A percentile compares a stretch with the other conserved stretches of the same genome.
Evolutionary conservation across 2,888 invertebrate genomes (phyloP).

Genomic region (Cheiracanthium punctorium): DNA sequence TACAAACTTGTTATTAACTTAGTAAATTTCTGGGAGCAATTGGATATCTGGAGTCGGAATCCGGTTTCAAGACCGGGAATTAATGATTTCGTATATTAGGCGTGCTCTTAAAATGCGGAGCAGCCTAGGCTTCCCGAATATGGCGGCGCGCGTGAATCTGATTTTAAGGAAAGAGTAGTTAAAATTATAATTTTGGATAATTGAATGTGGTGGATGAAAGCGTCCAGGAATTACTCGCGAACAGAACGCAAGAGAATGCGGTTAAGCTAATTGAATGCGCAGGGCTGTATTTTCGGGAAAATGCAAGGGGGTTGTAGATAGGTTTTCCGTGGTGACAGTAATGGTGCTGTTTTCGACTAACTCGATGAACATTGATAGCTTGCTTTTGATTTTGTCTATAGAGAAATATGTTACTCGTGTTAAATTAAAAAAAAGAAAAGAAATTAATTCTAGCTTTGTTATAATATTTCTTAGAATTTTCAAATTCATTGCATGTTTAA

Average conservation of each 20-base stretch:
- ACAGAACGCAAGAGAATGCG: neutral
- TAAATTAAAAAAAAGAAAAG: too few relatives aligned
- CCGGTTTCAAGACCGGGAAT: neutral
- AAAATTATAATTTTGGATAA: neutral
- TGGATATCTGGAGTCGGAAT: neutral
- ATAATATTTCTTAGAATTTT: too few relatives aligned
- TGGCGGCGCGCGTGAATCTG: neutral
- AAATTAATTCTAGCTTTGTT: too few relatives aligned
- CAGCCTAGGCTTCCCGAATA: neutral
- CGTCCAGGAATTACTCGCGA: neutral
- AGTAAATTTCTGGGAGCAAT: neutral
- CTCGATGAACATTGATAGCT: too few relatives aligned
- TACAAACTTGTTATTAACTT: neutral
- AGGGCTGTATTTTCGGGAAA: too few relatives aligned
- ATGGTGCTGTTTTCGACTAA: too few relatives aligned
- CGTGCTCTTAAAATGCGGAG: neutral
- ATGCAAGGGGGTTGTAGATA: too few relatives aligned
- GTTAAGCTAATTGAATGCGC: neutral
- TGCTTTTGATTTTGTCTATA: too few relatives aligned
- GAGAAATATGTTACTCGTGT: too few relatives aligned
- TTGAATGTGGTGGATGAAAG: neutral
- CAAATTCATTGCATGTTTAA: too few relatives aligned
- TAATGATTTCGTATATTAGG: neutral
- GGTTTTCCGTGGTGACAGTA: too few relatives aligned
- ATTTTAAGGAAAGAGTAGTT: neutral